Base-by-base conservation (phyloP, 2,888 invertebrate species). In the Augiades crinisus region DNA sequence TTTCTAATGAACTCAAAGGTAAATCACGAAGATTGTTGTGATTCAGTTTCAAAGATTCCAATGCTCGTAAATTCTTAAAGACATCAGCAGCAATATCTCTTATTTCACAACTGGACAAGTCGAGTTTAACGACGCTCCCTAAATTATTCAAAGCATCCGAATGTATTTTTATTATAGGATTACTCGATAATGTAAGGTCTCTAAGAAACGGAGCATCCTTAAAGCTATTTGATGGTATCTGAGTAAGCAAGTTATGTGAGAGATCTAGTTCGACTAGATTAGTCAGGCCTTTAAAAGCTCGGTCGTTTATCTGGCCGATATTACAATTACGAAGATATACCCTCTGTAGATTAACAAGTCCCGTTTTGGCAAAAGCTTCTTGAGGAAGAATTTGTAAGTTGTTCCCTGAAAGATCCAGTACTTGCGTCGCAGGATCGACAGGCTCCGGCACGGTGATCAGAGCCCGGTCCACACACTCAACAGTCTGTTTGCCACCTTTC, bases 401-500 rank as follows among this genome's bases (percentile, higher is more conserved):
- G 83, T 97, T 98, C 60, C 94, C 95, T 60, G 96, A 96, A 77
- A 96, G 92, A 85, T 97, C 96, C 73, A 98, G 90, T 67, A 98
- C 97, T 90, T 98, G 98, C 24, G 97, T 97, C 65, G 94, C 96
- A 33, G 95, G 93, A 80, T 97, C 96, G 61, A 97, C 94, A 69
- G 94, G 94, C 67, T 95, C 94, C 38, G 98, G 98, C 62, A 98
- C 94, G 50, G 94, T 93, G 69, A 95, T 95, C 61, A 98, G 91
- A 54, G 93, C 93, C 54, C 95, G 93, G 79, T 96, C 94, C 72
- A 94, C 93, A 83, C 98, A 98, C 86, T 97, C 96, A 56, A 97
- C 97, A 44, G 97, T 96, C 78, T 96, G 95, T 81, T 98, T 98
- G 64, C 97, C 97, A 68, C 95, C 94, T 85, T 97, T 97, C 98